A percentile compares a stretch with the other conserved stretches of the same genome.
Evolutionary conservation across 1,140 invertebrate genomes (phyloP).

Genomic region (Drosophila fuyamai): DNA sequence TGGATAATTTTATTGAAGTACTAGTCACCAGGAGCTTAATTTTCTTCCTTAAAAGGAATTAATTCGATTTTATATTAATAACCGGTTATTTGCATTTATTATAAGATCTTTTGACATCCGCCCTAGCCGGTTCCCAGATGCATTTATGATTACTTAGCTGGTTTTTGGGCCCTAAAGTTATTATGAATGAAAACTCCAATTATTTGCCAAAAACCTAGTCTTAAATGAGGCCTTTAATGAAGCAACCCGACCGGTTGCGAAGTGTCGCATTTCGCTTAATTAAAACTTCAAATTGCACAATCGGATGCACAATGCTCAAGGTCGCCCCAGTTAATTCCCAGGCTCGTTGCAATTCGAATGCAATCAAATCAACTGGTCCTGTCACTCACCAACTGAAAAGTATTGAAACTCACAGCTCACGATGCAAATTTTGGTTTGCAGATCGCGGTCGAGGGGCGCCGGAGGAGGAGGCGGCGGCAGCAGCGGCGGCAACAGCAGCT

Average conservation of each 20-base stretch:
- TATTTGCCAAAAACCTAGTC: constrained; percentile 1
- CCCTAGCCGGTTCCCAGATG: not conserved
- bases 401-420: constrained; percentile 32
- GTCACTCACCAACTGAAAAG: constrained; percentile 20
- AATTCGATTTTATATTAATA: not conserved
- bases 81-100: not conserved
- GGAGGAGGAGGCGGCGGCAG: constrained; percentile 48
- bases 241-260: constrained; percentile 29
- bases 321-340: constrained; percentile 58
- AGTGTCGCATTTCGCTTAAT: constrained; percentile 64
- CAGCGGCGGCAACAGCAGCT: constrained; percentile 55
- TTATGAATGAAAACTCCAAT: not conserved
- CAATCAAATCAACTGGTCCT: constrained; percentile 68
- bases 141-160: not conserved
- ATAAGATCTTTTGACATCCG: not conserved
- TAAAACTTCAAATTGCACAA: constrained; percentile 62
- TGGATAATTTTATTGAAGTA: no score
- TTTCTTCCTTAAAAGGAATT: not conserved
- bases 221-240: constrained; percentile 34
- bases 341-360: constrained; percentile 51
- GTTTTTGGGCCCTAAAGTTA: not conserved
- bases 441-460: constrained; percentile 73
- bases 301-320: constrained; percentile 25
- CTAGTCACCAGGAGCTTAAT: no score
- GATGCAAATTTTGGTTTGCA: constrained; percentile 44